A percentile compares a stretch with the other conserved stretches of the same genome.
phyloP scores from a whole-genome alignment of 2,888 invertebrate genomes.

The Elegia similella region DNA sequence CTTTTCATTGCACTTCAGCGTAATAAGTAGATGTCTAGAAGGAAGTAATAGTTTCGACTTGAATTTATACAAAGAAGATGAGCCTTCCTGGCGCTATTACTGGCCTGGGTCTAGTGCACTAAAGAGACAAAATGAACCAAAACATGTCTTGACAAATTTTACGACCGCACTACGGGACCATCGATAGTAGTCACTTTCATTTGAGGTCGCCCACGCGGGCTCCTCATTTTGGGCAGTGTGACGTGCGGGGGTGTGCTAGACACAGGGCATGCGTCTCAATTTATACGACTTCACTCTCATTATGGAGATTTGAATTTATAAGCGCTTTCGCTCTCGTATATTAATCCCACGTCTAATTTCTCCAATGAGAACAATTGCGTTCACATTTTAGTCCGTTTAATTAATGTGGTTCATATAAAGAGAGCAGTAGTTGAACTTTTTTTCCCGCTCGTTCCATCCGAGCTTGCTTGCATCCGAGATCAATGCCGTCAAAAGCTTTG shows the following conservation, averaged over 20 bases:
- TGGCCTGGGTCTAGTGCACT: too few species aligned
- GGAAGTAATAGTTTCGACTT: too few species aligned
- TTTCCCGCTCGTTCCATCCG: too few species aligned
- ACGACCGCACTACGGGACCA: not conserved
- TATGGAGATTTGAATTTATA: conserved; percentile 5
- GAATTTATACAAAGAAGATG: not conserved
- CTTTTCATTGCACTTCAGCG: too few species aligned
- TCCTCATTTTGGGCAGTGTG: not conserved
- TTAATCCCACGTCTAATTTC: conserved; percentile 2
- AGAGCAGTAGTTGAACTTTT: not conserved
- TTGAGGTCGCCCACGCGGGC: conserved; percentile 2
- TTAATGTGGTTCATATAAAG: not conserved
- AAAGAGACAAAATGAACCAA: not conserved
- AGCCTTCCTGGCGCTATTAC: too few species aligned
- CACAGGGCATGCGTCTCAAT: not conserved
- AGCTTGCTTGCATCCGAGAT: too few species aligned
- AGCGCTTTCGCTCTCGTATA: not conserved
- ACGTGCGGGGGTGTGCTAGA: not conserved
- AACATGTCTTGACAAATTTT: not conserved
- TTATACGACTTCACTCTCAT: not conserved
- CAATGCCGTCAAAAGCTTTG: too few species aligned
- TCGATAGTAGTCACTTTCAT: not conserved
- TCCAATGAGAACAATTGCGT: not conserved
- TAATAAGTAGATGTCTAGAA: too few species aligned
- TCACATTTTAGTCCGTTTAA: not conserved